Percentiles rank a stretch among this genome's conserved stretches.
Evolutionary conservation across 1,140 invertebrate species (phyloP).

Genomic region (Lepidurus packardi): DNA sequence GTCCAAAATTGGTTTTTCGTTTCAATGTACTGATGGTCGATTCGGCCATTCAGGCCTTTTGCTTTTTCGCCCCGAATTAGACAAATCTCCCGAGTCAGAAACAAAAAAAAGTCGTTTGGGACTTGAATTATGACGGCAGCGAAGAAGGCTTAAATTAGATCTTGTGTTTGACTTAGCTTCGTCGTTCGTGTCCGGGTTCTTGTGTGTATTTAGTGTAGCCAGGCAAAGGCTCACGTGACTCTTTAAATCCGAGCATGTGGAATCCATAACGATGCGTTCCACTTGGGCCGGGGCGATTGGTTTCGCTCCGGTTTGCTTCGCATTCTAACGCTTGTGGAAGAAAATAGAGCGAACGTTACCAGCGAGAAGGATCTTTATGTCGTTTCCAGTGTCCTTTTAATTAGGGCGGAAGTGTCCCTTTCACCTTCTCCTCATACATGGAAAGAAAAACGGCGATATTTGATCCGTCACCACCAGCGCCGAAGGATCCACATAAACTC

Average conservation of each 20-base stretch:
- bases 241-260: neutral
- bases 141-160: slow-evolving; percentile 6
- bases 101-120: neutral
- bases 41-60: too few relatives aligned
- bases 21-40: too few relatives aligned
- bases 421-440: neutral
- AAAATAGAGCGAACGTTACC: neutral
- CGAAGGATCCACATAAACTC: neutral
- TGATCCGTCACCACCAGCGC: neutral
- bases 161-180: neutral
- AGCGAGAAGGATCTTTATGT: neutral
- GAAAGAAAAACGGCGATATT: neutral
- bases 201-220: neutral
- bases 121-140: neutral
- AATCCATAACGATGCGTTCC: slow-evolving; percentile 9
- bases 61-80: too few relatives aligned
- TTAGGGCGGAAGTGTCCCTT: slow-evolving; percentile 20
- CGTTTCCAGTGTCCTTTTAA: slow-evolving; percentile 14
- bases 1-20: too few relatives aligned
- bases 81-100: too few relatives aligned
- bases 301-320: neutral
- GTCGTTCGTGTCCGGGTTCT: too few relatives aligned
- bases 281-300: neutral
- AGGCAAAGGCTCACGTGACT: neutral
- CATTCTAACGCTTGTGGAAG: neutral